Conservation (phyloP, 2,888 invertebrate species). For the Metopia argyrocephala region DNA sequence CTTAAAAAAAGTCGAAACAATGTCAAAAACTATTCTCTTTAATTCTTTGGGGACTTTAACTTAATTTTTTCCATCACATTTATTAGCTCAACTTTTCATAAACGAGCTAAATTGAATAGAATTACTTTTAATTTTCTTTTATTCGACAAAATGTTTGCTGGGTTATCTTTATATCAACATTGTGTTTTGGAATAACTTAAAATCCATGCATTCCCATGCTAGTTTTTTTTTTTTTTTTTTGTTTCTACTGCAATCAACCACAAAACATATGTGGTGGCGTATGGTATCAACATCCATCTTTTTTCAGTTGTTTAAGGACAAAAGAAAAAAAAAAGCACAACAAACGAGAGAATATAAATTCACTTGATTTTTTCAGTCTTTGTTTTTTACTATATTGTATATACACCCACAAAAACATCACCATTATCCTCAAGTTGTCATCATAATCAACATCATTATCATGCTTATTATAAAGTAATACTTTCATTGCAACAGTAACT, state of each 20-base stretch:
- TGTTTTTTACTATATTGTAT: background rate
- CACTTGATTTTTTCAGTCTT: background rate
- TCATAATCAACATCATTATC: constrained; percentile 14
- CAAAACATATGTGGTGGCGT: background rate
- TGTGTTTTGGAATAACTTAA: too few relatives aligned
- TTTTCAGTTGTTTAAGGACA: background rate
- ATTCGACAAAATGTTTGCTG: too few relatives aligned
- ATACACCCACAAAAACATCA: background rate
- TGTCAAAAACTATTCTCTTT: too few relatives aligned
- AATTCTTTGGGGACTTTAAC: too few relatives aligned
- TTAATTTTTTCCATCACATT: too few relatives aligned
- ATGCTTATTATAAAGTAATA: constrained; percentile 13
- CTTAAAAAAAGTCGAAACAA: too few relatives aligned
- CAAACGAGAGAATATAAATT: background rate
- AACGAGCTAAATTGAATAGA: too few relatives aligned
- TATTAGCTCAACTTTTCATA: too few relatives aligned
- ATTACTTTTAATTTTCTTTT: too few relatives aligned
- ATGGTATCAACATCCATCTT: constrained; percentile 10
- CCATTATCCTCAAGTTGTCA: too few relatives aligned
- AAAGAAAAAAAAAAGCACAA: background rate
- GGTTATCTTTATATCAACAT: too few relatives aligned
- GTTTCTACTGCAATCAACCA: background rate
- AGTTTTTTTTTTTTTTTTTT: background rate
- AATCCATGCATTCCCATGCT: background rate
- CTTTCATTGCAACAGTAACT: too few relatives aligned